Percentiles rank a stretch among this genome's conserved stretches.
Evolutionary conservation across 2,797 vertebrate species (phyloP).

Genomic region (Sebastiscus albofasciatus): DNA sequence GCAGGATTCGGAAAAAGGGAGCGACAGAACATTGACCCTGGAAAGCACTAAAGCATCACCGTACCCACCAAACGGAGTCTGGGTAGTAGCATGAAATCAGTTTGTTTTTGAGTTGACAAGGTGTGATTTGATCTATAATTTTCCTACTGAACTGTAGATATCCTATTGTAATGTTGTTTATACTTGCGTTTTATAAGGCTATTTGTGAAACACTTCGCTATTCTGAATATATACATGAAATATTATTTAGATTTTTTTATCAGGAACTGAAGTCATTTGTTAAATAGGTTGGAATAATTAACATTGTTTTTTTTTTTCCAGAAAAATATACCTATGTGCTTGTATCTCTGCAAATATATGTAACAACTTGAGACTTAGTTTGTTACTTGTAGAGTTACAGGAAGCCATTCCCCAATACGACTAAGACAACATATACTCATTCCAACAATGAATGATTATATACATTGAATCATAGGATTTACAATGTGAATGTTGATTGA

Average conservation of each 20-base stretch:
- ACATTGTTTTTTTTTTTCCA: conserved; percentile 44
- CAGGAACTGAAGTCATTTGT: conserved; percentile 80
- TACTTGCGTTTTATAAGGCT: conserved; percentile 89
- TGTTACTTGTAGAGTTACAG: conserved; percentile 76
- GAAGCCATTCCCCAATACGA: conserved; percentile 76
- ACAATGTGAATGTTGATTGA: conserved; percentile 77
- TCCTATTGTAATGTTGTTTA: conserved; percentile 87
- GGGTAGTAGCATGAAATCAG: conserved; percentile 84
- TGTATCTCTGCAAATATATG: conserved; percentile 67
- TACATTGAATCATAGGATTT: conserved; percentile 75
- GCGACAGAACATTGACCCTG: conserved; percentile 85
- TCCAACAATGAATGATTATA: conserved; percentile 72
- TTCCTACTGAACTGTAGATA: conserved; percentile 86
- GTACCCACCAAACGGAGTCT: conserved; percentile 64
- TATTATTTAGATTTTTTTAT: conserved; percentile 76
- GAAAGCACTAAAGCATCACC: conserved; percentile 86
- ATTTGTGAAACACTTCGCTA: conserved; percentile 87
- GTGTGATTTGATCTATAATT: conserved; percentile 85
- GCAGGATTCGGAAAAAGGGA: conserved; percentile 86
- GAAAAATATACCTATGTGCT: conserved; percentile 74
- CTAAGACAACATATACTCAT: conserved; percentile 67
- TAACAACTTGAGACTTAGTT: conserved; percentile 66
- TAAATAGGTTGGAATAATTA: conserved; percentile 75
- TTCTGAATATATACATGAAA: conserved; percentile 80
- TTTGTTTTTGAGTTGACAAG: conserved; percentile 85